Conservation (phyloP, 2,113 vertebrate species). For the Ptilonorhynchus violaceus region DNA sequence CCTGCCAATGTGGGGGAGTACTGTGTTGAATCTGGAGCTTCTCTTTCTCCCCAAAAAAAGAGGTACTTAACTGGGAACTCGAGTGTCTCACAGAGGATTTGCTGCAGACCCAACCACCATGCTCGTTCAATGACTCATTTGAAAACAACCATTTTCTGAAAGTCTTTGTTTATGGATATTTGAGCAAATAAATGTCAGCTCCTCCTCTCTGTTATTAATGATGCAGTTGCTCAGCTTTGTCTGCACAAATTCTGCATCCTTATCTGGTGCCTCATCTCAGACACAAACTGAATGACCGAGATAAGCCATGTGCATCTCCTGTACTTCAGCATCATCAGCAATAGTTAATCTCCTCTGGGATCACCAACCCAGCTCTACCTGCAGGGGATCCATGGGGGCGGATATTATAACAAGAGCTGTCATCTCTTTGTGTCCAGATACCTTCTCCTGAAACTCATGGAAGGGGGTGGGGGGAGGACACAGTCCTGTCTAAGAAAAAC, state of each 20-base stretch:
- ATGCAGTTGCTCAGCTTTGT: slow-evolving; percentile 19
- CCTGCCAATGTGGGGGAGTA: not conserved
- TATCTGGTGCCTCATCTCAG: slow-evolving; percentile 53
- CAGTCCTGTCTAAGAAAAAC: not conserved
- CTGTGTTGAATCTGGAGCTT: not conserved
- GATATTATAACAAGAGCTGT: not conserved
- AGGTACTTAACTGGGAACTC: not conserved
- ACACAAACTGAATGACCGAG: slow-evolving; percentile 8
- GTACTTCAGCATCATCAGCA: slow-evolving; percentile 53
- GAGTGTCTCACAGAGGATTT: not conserved
- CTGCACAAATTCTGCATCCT: slow-evolving; percentile 40
- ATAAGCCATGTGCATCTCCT: slow-evolving; percentile 23
- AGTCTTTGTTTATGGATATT: slow-evolving; percentile 66
- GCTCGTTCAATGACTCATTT: slow-evolving; percentile 30
- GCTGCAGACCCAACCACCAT: not conserved
- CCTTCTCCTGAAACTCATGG: not conserved
- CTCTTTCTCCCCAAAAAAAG: not conserved
- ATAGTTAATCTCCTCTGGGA: slow-evolving; percentile 41
- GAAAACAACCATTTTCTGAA: slow-evolving; percentile 53
- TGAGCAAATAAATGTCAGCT: slow-evolving; percentile 66
- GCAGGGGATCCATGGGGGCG: not conserved
- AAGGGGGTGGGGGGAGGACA: not conserved
- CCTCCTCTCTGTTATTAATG: slow-evolving; percentile 52
- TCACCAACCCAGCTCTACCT: slow-evolving; percentile 21
- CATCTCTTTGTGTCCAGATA: not conserved